Evolutionary conservation across 2,113 vertebrate genomes (phyloP), one percentile per base, ranked within the genome.

Genomic region (Varanus komodoensis): DNA sequence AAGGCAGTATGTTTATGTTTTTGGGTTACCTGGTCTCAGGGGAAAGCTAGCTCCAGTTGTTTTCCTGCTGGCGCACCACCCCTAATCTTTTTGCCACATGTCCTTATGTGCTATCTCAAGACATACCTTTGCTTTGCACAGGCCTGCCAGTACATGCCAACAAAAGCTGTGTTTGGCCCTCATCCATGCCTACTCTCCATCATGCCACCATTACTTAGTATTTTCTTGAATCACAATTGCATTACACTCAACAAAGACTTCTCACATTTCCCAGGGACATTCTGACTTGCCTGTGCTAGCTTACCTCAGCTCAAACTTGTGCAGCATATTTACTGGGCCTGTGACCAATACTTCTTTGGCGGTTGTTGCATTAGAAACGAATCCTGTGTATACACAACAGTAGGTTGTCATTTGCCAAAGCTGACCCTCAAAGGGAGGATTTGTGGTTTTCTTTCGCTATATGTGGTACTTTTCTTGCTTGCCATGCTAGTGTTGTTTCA

Each of bases 151-250:
- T 32, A 67, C 71, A 77, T 50, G 71, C 71, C 54, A 77, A 25
- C 25, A 74, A 61, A 52, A 34, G 61, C 87, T 50, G 57, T 44
- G 34, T 68, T 80, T 69, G 29, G 64, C 64, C 12, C 32, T 81
- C 78, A n/a, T 88, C 87, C 87, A 80, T 69, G 48, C 77, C 34
- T 1, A 57, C 83, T 83, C 54, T 64, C 12, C 19, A 61, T 61
- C 71, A 82, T 83, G 23, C 71, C 52, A 61, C 54, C 68, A 87
- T 87, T 88, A 71, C 48, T 88, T 71, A 44, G 75, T 67, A 82
- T 25, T 83, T 15, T 25, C 34, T 25, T 89, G 81, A 89, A 64
- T 77, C 44, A 50, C 38, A 32, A 67, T 84, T 74, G n/a, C n/a
- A 64, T 74, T 44, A 19, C 29, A 11, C 0, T 75, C 69, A 64